Conservation (phyloP, 2,797 vertebrate genomes). For the Hoplostethus mediterraneus region DNA sequence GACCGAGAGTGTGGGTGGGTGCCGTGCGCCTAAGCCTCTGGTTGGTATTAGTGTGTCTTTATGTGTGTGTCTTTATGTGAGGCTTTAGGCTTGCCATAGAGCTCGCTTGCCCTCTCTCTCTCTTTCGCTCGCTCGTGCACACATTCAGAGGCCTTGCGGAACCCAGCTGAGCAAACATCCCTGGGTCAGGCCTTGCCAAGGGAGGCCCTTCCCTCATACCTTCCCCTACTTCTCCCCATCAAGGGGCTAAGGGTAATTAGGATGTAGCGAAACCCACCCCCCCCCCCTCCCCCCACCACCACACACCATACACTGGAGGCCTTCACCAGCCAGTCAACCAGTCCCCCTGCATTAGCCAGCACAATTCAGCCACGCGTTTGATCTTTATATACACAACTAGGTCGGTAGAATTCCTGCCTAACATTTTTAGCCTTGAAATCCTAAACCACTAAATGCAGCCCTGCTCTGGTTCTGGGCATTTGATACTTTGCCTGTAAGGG, state of each 20-base stretch:
- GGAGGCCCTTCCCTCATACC: constrained; percentile 69
- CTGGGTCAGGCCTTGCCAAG: constrained; percentile 69
- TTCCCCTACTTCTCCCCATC: constrained; percentile 63
- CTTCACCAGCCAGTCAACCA: constrained; percentile 72
- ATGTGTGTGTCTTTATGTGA: constrained; percentile 46
- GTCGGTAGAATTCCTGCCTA: constrained; percentile 79
- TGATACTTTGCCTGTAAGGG: constrained; percentile 69
- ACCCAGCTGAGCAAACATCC: constrained; percentile 88
- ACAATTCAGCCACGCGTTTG: constrained; percentile 76
- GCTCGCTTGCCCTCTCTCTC: constrained; percentile 33
- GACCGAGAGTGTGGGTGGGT: constrained; percentile 59
- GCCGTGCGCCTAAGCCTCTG: constrained; percentile 47
- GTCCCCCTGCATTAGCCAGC: constrained; percentile 63
- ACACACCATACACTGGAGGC: constrained; percentile 72
- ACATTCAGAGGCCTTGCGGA: constrained; percentile 63
- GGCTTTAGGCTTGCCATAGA: constrained; percentile 46
- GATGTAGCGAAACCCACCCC: constrained; percentile 52
- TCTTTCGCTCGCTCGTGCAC: constrained; percentile 26
- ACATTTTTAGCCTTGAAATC: constrained; percentile 84
- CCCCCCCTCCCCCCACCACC: constrained; percentile 37
- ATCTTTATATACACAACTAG: constrained; percentile 84
- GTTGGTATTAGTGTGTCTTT: constrained; percentile 48
- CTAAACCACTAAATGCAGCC: constrained; percentile 80
- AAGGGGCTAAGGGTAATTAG: constrained; percentile 71
- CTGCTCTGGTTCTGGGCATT: constrained; percentile 57